Percentiles rank a stretch among this genome's conserved stretches.
phyloP scores from a whole-genome alignment of 2,113 vertebrate genomes.

The Cochlearius cochlearius region DNA sequence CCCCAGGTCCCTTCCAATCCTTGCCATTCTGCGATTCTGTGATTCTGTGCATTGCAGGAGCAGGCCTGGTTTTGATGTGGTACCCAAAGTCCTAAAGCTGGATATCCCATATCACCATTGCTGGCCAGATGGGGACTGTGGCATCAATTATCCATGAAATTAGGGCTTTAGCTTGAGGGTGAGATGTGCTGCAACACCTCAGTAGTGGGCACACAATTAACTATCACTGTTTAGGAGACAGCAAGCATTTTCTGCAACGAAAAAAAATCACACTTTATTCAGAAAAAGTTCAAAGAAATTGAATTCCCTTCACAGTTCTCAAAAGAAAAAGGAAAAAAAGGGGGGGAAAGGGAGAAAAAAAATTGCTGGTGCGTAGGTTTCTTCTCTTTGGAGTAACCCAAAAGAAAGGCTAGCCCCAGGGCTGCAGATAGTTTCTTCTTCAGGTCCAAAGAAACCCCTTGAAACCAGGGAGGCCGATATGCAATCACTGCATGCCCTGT shows the following conservation, averaged over 20 bases:
- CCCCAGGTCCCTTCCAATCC: no score
- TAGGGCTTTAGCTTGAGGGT: background rate
- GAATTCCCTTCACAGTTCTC: background rate
- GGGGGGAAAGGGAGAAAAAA: accelerated
- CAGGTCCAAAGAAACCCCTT: background rate
- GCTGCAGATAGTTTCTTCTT: background rate
- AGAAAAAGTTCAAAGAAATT: background rate
- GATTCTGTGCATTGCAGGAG: accelerated
- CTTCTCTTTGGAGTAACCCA: background rate
- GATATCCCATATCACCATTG: accelerated
- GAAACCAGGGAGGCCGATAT: background rate
- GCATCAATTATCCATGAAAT: background rate
- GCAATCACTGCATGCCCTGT: background rate
- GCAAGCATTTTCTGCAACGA: background rate
- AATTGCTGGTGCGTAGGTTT: background rate
- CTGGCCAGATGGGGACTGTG: background rate
- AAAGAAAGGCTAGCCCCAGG: background rate
- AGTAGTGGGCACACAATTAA: background rate
- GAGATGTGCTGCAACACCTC: background rate
- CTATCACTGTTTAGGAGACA: background rate
- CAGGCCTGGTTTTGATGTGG: background rate
- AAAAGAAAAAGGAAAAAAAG: background rate
- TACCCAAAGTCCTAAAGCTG: background rate
- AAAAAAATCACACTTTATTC: background rate
- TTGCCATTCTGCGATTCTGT: no score